Evolutionary conservation across 35 echinoderm and acorn worm genomes (phyloP).

Genomic region (Ophioderma brevispina): DNA sequence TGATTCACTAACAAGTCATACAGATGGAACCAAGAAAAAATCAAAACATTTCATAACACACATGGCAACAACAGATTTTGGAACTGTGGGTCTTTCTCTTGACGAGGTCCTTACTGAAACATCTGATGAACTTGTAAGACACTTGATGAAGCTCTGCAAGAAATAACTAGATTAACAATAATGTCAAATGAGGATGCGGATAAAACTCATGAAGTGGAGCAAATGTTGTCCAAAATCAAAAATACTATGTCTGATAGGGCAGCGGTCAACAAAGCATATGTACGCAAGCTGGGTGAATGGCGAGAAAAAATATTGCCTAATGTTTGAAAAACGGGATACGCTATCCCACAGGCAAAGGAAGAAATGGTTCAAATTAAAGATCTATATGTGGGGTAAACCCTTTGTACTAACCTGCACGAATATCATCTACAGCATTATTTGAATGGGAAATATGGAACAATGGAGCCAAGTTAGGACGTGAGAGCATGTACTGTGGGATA

Average conservation of each 20-base stretch:
- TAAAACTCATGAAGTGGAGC: neutral
- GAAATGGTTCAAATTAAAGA: slow-evolving; percentile 45
- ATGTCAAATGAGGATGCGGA: neutral
- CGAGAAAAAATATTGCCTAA: slow-evolving; percentile 15
- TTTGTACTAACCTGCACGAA: slow-evolving; percentile 44
- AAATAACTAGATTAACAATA: slow-evolving; percentile 19
- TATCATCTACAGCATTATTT: slow-evolving; percentile 48
- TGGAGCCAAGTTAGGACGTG: slow-evolving; percentile 48
- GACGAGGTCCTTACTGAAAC: slow-evolving; percentile 23
- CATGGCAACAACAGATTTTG: slow-evolving; percentile 32
- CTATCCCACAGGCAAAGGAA: slow-evolving; percentile 24
- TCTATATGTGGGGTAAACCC: slow-evolving; percentile 66
- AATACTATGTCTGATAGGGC: slow-evolving; percentile 59
- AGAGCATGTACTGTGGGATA: slow-evolving; percentile 33
- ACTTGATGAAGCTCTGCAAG: slow-evolving; percentile 12
- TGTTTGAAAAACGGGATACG: slow-evolving; percentile 50
- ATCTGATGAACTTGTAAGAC: neutral
- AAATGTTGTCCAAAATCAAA: slow-evolving; percentile 25
- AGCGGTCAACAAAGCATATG: slow-evolving; percentile 47
- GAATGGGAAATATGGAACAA: slow-evolving; percentile 70
- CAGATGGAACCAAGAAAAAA: slow-evolving; percentile 38
- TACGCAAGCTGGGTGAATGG: slow-evolving; percentile 40
- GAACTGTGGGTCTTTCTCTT: slow-evolving; percentile 21
- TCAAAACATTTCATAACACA: slow-evolving; percentile 14
- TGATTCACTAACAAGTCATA: neutral